Evolutionary conservation across 1,140 invertebrate species (phyloP).

Genomic region (Aphelenchoides avenae): DNA sequence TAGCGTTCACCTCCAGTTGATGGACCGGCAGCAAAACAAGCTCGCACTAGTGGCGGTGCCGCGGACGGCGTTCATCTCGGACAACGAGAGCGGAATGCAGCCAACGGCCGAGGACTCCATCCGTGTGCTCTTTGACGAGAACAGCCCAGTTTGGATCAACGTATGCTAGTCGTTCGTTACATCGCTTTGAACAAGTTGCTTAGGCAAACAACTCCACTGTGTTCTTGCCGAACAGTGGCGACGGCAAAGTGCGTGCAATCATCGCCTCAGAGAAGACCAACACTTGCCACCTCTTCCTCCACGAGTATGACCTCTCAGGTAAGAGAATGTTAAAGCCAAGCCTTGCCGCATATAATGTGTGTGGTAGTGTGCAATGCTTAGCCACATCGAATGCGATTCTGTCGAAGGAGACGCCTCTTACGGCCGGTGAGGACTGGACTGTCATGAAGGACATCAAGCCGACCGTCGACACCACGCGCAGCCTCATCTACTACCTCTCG

Average conservation of each 20-base stretch:
- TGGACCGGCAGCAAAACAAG: constrained; percentile 33
- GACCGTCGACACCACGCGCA: constrained; percentile 33
- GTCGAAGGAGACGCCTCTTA: too few species aligned
- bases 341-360: too few species aligned
- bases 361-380: too few species aligned
- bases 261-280: constrained; percentile 42
- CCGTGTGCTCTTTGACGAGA: constrained; percentile 34
- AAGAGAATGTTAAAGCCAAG: too few species aligned
- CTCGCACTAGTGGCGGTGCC: constrained; percentile 26
- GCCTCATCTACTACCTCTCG: constrained; percentile 48
- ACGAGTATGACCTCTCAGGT: constrained; percentile 8
- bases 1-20: constrained; percentile 27
- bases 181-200: too few species aligned
- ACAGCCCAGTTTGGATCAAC: constrained; percentile 36
- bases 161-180: constrained; percentile 16
- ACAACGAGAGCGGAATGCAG: neutral
- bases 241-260: constrained; percentile 25
- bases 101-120: constrained; percentile 8
- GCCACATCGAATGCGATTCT: too few species aligned
- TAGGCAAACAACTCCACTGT: constrained; percentile 36
- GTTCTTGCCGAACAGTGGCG: constrained; percentile 22
- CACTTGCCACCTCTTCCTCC: constrained; percentile 40
- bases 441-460: constrained; percentile 38
- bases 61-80: constrained; percentile 21
- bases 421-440: constrained; percentile 29